Base-by-base conservation (phyloP, 2,888 invertebrate species). In the Trichacis sp. region DNA sequence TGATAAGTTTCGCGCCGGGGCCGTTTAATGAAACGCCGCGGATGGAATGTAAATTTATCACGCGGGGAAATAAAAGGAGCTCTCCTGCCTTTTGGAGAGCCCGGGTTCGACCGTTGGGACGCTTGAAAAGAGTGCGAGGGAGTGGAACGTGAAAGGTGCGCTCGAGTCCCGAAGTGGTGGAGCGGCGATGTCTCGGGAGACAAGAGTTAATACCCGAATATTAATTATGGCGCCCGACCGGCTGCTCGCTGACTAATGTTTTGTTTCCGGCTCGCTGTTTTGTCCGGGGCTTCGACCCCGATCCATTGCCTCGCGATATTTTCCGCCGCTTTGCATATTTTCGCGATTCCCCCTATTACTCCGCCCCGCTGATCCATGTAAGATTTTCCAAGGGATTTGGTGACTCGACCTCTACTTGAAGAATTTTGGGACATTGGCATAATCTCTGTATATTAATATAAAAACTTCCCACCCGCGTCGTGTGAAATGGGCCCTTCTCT, bases 41-140 rank as follows among this genome's bases (percentile, higher is more conserved):
- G 73, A 71, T 73, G 73, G 74, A 77, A 78, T 78, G 78, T 72
- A 77, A 77, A 78, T 77, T 77, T 76, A 77, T 77, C 70, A 76
- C 73, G 62, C 55, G 55, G 24, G 45, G n/a, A n/a, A n/a, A 55
- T 33, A 55, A 62, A 46, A 42, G 47, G 36, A 20, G 30, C 29
- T 56, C 24, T 24, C 24, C 24, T 24, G 12, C 20, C 24, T 24
- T 12, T 11, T 6, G 1, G 24, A 6, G 20, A 6, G 24, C 24
- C 46, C 12, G 17, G 2, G 24, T n/a, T 24, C 46, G 46, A 20
- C 40, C 2, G 2, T 5, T 12, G 20, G 36, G 29, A 12, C 20
- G 5, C 18, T 12, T 30, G 14, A 46, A 46, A 48, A 48, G 30
- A 30, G 47, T 8, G 17, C 33, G 17, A n/a, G n/a, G 30, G 1